Evolutionary conservation across 2,113 vertebrate genomes (phyloP).

Genomic region (Scatophagus argus): DNA sequence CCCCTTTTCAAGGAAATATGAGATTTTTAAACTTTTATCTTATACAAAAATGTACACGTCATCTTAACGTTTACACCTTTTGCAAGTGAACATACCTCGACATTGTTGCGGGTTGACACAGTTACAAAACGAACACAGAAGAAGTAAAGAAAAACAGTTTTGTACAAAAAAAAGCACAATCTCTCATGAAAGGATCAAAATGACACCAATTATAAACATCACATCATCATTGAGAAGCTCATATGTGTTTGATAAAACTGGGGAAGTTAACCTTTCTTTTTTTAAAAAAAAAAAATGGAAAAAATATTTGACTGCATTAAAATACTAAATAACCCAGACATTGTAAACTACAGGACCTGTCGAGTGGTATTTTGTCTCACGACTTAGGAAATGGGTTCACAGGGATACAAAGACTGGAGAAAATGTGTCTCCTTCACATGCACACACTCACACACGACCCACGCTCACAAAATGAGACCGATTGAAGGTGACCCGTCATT

Average conservation of each 20-base stretch:
- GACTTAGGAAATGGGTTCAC: conserved; percentile 43
- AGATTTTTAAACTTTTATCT: conserved; percentile 70
- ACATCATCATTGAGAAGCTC: conserved; percentile 65
- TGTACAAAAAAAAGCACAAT: conserved; percentile 76
- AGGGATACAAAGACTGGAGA: conserved; percentile 44
- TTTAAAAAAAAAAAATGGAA: conserved; percentile 52
- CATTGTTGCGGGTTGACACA: conserved; percentile 61
- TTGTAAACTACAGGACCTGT: conserved; percentile 62
- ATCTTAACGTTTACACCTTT: conserved; percentile 69
- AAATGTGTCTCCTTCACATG: conserved; percentile 39
- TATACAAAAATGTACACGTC: conserved; percentile 77
- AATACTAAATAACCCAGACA: conserved; percentile 73
- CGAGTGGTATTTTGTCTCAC: conserved; percentile 30
- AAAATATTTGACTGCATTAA: conserved; percentile 57
- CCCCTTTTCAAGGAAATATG: conserved; percentile 71
- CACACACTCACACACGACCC: conserved; percentile 38
- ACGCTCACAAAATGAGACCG: conserved; percentile 54
- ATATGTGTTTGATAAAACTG: conserved; percentile 66
- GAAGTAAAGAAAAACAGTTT: conserved; percentile 51
- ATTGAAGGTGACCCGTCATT: conserved; percentile 31
- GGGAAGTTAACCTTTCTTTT: conserved; percentile 21
- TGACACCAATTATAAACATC: conserved; percentile 67
- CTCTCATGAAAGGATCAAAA: conserved; percentile 60
- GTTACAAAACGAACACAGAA: conserved; percentile 74
- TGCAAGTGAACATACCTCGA: conserved; percentile 68